These are phyloP conservation scores for Pseudorhombus dupliciocellatus DNA, from an alignment of 2,113 vertebrate genomes.

Conservation along the genomic window DNA sequence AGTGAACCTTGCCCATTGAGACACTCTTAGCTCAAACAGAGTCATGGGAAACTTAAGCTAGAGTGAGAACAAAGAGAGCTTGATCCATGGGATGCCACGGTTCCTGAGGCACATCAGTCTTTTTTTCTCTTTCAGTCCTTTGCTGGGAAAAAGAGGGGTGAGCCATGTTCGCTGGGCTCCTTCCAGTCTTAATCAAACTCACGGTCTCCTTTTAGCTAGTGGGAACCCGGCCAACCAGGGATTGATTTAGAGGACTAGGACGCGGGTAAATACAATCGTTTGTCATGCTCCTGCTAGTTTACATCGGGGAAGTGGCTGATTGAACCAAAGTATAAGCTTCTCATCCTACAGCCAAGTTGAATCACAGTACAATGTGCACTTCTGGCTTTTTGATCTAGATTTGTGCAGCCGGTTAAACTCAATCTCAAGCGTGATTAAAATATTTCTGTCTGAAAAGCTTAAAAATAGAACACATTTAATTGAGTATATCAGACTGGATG, in stretches of 20 bases:
- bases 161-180: constrained; percentile 69
- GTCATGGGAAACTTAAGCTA: constrained; percentile 80
- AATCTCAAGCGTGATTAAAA: constrained; percentile 12
- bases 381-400: constrained; percentile 40
- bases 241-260: constrained; percentile 74
- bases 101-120: constrained; percentile 74
- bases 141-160: constrained; percentile 66
- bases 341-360: constrained; percentile 44
- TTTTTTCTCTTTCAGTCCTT: constrained; percentile 49
- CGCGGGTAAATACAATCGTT: constrained; percentile 78
- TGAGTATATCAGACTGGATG: background rate
- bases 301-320: constrained; percentile 69
- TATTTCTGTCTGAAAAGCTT: constrained; percentile 1
- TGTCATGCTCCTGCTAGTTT: constrained; percentile 71
- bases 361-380: constrained; percentile 46
- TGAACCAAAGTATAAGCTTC: constrained; percentile 62
- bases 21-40: constrained; percentile 71
- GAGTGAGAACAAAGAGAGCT: constrained; percentile 75
- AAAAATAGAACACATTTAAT: background rate
- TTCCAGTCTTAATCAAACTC: constrained; percentile 75
- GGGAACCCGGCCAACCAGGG: constrained; percentile 69
- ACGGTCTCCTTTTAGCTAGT: constrained; percentile 69
- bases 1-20: constrained; percentile 73
- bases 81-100: constrained; percentile 78
- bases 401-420: constrained; percentile 30